These are phyloP conservation scores for Crossaster papposus DNA, from an alignment of 53 echinoderm and acorn worm genomes.

Conservation along the genomic window DNA sequence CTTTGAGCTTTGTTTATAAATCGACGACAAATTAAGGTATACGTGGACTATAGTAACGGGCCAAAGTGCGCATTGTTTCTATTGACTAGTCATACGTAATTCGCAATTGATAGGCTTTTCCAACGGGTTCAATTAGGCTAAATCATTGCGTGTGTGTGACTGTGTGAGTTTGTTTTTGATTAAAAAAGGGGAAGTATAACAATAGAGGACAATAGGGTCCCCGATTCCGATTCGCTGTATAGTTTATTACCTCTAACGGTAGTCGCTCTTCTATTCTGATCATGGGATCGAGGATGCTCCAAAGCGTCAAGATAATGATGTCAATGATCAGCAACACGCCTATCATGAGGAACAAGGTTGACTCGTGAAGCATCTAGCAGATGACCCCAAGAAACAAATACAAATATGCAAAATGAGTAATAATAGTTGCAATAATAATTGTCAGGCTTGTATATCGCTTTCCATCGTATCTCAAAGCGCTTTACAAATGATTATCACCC, in stretches of 20 bases:
- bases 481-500: too few relatives aligned
- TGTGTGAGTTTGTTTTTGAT: too few relatives aligned
- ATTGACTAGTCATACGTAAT: neutral
- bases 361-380: constrained; percentile 93
- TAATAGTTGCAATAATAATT: too few relatives aligned
- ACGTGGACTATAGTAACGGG: neutral
- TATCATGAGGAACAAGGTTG: constrained; percentile 95
- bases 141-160: too few relatives aligned
- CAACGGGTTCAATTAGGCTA: too few relatives aligned
- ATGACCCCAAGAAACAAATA: neutral
- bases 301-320: constrained; percentile 79
- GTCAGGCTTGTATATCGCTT: too few relatives aligned
- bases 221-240: too few relatives aligned
- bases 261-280: constrained; percentile 73
- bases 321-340: constrained; percentile 85
- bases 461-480: too few relatives aligned
- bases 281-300: constrained; percentile 97
- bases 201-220: too few relatives aligned
- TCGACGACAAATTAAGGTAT: neutral
- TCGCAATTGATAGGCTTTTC: too few relatives aligned
- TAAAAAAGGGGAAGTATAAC: too few relatives aligned
- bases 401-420: too few relatives aligned
- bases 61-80: constrained; percentile 9
- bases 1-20: neutral
- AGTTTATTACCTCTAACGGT: constrained; percentile 62